A percentile compares a stretch with the other conserved stretches of the same genome.
phyloP scores from a whole-genome alignment of 1,140 invertebrate genomes.

The Monomorium pharaonis region DNA sequence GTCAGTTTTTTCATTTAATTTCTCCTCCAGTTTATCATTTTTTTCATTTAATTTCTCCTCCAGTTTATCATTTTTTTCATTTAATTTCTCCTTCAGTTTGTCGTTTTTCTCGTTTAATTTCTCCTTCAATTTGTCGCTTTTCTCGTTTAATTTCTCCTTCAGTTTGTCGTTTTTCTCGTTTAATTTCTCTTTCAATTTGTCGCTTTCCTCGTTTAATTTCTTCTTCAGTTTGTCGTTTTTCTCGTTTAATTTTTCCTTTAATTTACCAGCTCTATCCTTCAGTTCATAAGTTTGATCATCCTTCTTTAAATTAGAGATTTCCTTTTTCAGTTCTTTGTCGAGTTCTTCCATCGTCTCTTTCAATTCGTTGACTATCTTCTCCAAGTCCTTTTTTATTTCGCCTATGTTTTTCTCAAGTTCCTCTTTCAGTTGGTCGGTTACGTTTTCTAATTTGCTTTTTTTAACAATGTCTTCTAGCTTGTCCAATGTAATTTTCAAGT shows the following conservation, averaged over 20 bases:
- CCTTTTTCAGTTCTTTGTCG: no score
- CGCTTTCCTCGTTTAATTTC: no score
- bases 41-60: no score
- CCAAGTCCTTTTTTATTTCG: neutral
- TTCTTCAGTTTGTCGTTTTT: neutral
- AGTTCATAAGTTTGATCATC: no score
- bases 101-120: no score
- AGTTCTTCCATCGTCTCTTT: neutral
- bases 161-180: neutral
- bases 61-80: no score
- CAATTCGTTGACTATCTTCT: neutral
- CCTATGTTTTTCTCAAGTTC: neutral
- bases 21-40: no score
- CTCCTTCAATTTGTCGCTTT: no score
- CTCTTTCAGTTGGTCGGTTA: neutral
- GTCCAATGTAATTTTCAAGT: neutral
- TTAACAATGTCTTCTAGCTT: no score
- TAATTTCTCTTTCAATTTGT: neutral
- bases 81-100: no score
- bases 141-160: neutral
- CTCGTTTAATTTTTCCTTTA: neutral
- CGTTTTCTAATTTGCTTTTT: neutral
- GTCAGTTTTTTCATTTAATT: neutral
- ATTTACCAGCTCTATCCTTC: neutral
- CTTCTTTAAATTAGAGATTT: no score